Evolutionary conservation across 2,797 vertebrate species (phyloP), one percentile per base, ranked within the genome.

Genomic region (Sciurus carolinensis): DNA sequence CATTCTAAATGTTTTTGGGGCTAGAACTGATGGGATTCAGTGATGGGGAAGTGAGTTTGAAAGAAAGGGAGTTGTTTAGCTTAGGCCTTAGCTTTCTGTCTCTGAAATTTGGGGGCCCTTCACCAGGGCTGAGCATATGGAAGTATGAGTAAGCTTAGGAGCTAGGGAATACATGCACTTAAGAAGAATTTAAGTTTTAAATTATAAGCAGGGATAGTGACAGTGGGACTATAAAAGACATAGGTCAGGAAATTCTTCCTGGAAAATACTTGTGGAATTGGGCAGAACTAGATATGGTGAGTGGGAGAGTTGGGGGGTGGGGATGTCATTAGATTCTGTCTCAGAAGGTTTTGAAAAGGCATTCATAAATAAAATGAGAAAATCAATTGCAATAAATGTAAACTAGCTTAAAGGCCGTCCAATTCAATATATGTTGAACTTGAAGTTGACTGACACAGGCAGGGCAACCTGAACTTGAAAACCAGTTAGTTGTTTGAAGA

Each of bases 261-360:
- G 30, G 64, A 57, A 94, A 73, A n/a, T 54, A 44, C 33, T 91
- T 39, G 22, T 64, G 66, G 54, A 71, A 52, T 67, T 87, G 18
- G 13, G 39, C 82, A 77, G 59, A 18, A 71, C 18, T 69, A 52
- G 77, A 86, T 77, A 30, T 62, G 42, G 22, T 79, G 26, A 93
- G 47, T 8, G 13, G 7, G 14, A 87, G 26, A 72, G 42, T 62
- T 39, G 18, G 30, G 22, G 36, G 42, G 30, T 14, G 11, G 18
- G 24, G 28, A 86, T 9, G 3, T 5, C 2, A 5, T 47, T 79
- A 67, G 6, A 62, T 24, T 62, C 59, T 62, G 59, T 79, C n/a
- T 90, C 18, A 30, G 90, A 75, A 94, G n/a, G 52, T 87, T 95
- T 95, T 24, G 7, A 42, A 90, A 95, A 92, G n/a, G 33, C 66